Evolutionary conservation across 2,888 invertebrate species (phyloP).

Genomic region (Zygaena filipendulae): DNA sequence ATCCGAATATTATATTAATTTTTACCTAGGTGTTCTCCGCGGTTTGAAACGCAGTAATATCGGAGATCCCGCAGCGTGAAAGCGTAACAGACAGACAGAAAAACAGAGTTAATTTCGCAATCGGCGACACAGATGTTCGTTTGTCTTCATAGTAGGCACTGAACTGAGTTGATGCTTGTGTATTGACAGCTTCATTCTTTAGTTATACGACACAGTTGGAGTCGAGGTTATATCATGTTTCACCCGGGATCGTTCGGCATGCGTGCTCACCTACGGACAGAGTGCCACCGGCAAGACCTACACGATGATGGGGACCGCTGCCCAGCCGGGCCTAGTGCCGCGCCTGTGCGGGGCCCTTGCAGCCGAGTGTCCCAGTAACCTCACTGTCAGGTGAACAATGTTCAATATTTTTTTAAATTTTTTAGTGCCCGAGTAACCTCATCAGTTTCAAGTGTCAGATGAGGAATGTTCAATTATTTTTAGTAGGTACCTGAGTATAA

Average conservation of each 20-base stretch:
- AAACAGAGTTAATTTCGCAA: too few relatives aligned
- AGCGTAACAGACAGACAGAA: too few relatives aligned
- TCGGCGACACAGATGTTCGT: too few relatives aligned
- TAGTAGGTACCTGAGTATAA: too few relatives aligned
- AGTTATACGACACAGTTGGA: slow-evolving; percentile 76
- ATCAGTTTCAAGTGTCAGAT: too few relatives aligned
- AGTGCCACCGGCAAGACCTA: slow-evolving; percentile 82
- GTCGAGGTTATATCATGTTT: slow-evolving; percentile 71
- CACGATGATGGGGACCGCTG: slow-evolving; percentile 76
- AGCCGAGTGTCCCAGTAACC: slow-evolving; percentile 26
- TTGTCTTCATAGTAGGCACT: too few relatives aligned
- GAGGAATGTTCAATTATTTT: too few relatives aligned
- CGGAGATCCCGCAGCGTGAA: too few relatives aligned
- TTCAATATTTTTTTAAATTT: slow-evolving; percentile 15
- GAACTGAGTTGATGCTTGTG: too few relatives aligned
- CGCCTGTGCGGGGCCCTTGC: slow-evolving; percentile 46
- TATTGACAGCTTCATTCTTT: slow-evolving; percentile 5
- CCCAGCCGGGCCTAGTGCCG: slow-evolving; percentile 48
- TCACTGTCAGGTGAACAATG: slow-evolving; percentile 46
- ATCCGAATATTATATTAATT: too few relatives aligned
- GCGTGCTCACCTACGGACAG: slow-evolving; percentile 80
- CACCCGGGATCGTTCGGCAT: slow-evolving; percentile 72
- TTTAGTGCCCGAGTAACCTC: slow-evolving; percentile 4
- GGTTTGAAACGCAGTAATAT: too few relatives aligned
- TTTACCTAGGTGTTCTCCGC: too few relatives aligned